phyloP scores from a whole-genome alignment of 2,888 invertebrate genomes.

The Cosmia trapezina region DNA sequence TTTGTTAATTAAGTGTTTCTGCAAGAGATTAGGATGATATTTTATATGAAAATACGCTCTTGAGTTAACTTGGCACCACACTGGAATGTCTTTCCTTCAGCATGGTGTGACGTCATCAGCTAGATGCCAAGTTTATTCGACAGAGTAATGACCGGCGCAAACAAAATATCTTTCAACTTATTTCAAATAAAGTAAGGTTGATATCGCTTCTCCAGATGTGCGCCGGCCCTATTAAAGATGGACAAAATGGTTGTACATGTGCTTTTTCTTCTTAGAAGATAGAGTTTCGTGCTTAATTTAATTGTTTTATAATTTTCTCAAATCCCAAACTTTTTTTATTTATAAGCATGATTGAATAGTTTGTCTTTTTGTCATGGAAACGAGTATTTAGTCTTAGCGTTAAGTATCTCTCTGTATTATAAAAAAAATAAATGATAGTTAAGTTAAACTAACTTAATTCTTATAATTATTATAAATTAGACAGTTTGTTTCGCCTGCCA shows the following conservation, averaged over 20 bases:
- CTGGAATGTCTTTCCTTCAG: background rate
- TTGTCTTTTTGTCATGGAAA: constrained; percentile 61
- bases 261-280: constrained; percentile 34
- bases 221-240: background rate
- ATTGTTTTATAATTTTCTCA: constrained; percentile 14
- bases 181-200: background rate
- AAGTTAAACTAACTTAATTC: constrained; percentile 63
- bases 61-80: constrained; percentile 2
- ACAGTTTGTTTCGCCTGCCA: constrained; percentile 59
- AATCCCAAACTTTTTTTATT: constrained; percentile 17
- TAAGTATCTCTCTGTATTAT: constrained; percentile 65
- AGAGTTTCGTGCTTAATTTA: constrained; percentile 21
- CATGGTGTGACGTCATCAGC: constrained; percentile 1
- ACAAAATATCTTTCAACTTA: background rate
- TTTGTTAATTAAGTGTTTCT: constrained; percentile 14
- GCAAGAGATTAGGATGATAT: constrained; percentile 1
- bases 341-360: constrained; percentile 35
- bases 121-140: constrained; percentile 1
- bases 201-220: background rate
- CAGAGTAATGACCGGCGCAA: background rate
- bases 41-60: background rate
- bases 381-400: constrained; percentile 50
- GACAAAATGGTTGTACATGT: constrained; percentile 36
- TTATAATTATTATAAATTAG: constrained; percentile 57
- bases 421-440: constrained; percentile 59